Evolutionary conservation across 2,888 invertebrate genomes (phyloP).

Genomic region (Cheilosia urbana): DNA sequence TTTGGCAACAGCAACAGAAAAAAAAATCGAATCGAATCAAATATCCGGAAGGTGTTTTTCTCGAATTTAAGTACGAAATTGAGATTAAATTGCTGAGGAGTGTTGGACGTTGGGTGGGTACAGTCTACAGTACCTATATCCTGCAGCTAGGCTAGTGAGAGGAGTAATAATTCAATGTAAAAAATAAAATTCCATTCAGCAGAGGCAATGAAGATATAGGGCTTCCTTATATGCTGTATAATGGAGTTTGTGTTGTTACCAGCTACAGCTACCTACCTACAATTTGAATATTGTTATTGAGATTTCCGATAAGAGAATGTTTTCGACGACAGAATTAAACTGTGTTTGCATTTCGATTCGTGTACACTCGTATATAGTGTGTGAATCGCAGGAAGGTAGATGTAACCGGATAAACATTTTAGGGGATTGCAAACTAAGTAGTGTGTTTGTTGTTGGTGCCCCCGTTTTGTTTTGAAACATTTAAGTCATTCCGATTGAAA

Average conservation of each 20-base stretch:
- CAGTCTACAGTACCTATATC: conserved; percentile 11
- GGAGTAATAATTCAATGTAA: conserved; percentile 66
- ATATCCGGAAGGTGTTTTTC: conserved; percentile 72
- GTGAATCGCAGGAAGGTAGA: too few species aligned
- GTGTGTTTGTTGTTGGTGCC: too few species aligned
- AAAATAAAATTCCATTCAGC: conserved; percentile 60
- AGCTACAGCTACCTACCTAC: background rate
- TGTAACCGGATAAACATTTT: too few species aligned
- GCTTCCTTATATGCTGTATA: conserved; percentile 28
- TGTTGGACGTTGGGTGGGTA: conserved; percentile 4
- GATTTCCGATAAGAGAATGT: conserved; percentile 1
- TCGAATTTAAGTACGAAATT: conserved; percentile 68
- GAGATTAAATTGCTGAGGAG: conserved; percentile 69
- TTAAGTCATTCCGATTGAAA: too few species aligned
- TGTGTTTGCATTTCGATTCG: background rate
- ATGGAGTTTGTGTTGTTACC: conserved; percentile 36
- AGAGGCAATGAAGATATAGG: conserved; percentile 21
- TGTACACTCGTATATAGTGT: too few species aligned
- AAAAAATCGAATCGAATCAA: conserved; percentile 58
- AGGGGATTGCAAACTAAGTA: too few species aligned
- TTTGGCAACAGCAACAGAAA: conserved; percentile 48
- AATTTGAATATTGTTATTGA: conserved; percentile 10
- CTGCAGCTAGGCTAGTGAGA: conserved; percentile 38
- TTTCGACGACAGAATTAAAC: background rate
- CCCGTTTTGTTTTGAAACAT: too few species aligned